Conservation (phyloP, 1,140 invertebrate species). For the Pogonus chalceus region DNA sequence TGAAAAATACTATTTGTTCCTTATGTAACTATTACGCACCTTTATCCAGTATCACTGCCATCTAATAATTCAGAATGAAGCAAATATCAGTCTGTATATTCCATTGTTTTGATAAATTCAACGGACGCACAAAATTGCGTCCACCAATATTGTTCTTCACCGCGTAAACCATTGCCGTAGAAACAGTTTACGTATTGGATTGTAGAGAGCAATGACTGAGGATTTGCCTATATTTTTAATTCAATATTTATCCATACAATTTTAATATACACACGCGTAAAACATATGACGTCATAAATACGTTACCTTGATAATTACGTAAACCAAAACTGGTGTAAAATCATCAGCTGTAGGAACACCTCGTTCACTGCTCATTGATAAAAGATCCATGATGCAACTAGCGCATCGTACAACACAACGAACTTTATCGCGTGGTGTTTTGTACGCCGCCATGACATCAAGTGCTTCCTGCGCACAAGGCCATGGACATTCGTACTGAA, state of each 20-base stretch:
- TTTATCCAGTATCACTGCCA: neutral
- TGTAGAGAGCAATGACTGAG: conserved; percentile 87
- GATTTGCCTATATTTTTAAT: conserved; percentile 80
- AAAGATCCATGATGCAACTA: conserved; percentile 85
- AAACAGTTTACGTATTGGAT: conserved; percentile 94
- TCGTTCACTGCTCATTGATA: conserved; percentile 69
- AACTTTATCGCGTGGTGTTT: conserved; percentile 92
- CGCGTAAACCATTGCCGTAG: conserved; percentile 70
- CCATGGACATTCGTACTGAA: conserved; percentile 90
- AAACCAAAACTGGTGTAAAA: conserved; percentile 92
- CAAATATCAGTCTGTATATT: conserved; percentile 47
- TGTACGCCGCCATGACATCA: conserved; percentile 84
- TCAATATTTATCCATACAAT: too few species aligned
- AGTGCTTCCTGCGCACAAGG: conserved; percentile 92
- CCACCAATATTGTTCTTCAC: conserved; percentile 97
- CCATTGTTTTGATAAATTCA: conserved; percentile 98
- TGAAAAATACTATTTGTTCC: neutral
- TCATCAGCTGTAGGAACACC: conserved; percentile 92
- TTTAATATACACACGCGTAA: too few species aligned
- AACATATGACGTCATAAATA: too few species aligned
- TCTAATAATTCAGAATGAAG: conserved; percentile 5
- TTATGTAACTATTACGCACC: neutral
- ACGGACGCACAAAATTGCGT: conserved; percentile 94
- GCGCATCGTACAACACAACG: conserved; percentile 74
- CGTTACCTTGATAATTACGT: conserved; percentile 85